Evolutionary conservation across 2,113 vertebrate species (phyloP).

Genomic region (Psilopogon haemacephalus): DNA sequence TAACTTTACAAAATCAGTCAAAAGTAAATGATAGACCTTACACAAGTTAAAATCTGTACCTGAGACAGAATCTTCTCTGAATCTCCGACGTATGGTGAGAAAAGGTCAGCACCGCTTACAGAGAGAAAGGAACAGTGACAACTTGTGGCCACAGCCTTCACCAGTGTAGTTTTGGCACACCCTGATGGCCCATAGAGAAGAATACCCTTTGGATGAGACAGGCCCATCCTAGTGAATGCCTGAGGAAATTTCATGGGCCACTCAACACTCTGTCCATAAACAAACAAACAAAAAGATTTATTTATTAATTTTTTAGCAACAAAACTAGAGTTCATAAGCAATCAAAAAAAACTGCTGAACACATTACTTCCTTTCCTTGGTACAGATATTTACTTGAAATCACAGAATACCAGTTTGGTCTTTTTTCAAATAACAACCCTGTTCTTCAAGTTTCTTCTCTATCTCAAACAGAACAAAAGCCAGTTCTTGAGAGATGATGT

Average conservation of each 20-base stretch:
- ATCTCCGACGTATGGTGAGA: constrained; percentile 91
- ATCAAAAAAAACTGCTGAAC: neutral
- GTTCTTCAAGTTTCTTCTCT: neutral
- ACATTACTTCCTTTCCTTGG: neutral
- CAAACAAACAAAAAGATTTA: neutral
- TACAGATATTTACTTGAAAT: neutral
- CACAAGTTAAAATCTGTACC: constrained; percentile 71
- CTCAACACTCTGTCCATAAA: constrained; percentile 83
- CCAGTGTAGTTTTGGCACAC: constrained; percentile 92
- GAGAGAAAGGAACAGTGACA: constrained; percentile 88
- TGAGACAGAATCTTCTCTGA: constrained; percentile 91
- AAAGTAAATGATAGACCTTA: neutral
- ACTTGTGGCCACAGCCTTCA: constrained; percentile 84
- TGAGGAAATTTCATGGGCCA: constrained; percentile 92
- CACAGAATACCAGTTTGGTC: neutral
- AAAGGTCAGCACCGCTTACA: constrained; percentile 90
- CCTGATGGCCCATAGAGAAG: constrained; percentile 92
- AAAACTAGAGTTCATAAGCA: neutral
- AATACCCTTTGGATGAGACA: constrained; percentile 84
- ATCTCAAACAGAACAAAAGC: neutral
- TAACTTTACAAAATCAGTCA: neutral
- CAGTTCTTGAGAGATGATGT: neutral
- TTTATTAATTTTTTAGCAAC: neutral
- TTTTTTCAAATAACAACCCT: neutral
- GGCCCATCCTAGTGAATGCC: constrained; percentile 87